Percentiles rank a stretch among this genome's conserved stretches.
phyloP scores from a whole-genome alignment of 2,888 invertebrate genomes.

The Lamellibrachia satsuma region DNA sequence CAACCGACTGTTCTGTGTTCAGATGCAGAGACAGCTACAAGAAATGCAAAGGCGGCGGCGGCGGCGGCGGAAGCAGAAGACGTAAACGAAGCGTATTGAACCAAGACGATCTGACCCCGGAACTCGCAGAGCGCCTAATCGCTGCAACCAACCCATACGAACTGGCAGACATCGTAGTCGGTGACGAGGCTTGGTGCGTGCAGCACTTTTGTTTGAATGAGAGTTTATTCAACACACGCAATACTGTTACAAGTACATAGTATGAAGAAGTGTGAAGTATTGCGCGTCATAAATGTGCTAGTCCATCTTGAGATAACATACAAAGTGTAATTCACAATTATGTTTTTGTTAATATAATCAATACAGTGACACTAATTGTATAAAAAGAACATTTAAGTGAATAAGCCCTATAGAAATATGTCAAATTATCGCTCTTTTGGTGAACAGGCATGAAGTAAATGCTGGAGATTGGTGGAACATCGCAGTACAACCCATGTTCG shows the following conservation, averaged over 20 bases:
- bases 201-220: no score
- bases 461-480: conserved; percentile 27
- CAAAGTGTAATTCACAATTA: no score
- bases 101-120: conserved; percentile 22
- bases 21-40: no score
- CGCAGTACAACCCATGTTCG: conserved; percentile 28
- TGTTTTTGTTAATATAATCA: no score
- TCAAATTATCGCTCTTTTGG: no score
- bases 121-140: neutral
- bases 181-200: conserved; percentile 26
- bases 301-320: neutral
- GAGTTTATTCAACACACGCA: neutral
- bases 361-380: no score
- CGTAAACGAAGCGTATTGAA: conserved; percentile 17
- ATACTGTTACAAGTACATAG: no score
- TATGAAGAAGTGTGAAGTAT: no score
- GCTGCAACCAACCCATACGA: conserved; percentile 21
- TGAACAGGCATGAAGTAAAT: neutral
- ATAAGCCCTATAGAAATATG: neutral
- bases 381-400: no score
- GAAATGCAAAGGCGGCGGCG: neutral
- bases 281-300: no score
- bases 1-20: no score
- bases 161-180: conserved; percentile 19
- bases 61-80: conserved; percentile 1